A percentile compares a stretch with the other conserved stretches of the same genome.
These are phyloP conservation scores for Isoperla grammatica DNA, from an alignment of 2,888 invertebrate species.

Conservation along the genomic window DNA sequence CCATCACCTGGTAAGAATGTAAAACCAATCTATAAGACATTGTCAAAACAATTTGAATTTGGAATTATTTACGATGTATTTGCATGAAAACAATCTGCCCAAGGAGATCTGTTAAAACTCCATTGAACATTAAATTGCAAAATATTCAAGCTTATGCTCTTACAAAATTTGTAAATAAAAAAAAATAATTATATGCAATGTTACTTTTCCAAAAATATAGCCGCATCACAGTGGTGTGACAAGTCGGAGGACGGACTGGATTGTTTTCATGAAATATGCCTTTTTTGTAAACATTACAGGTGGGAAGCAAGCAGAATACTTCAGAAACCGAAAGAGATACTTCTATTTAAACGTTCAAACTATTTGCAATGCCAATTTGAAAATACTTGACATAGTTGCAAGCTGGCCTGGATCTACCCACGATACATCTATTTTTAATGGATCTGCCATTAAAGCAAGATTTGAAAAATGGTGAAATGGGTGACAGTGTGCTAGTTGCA, in stretches of 20 bases:
- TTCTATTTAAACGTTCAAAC: conserved; percentile 10
- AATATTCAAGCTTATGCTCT: too few relatives aligned
- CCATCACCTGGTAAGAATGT: conserved; percentile 20
- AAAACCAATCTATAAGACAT: neutral
- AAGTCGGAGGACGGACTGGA: too few relatives aligned
- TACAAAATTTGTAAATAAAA: neutral
- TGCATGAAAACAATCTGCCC: too few relatives aligned
- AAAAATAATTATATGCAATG: neutral
- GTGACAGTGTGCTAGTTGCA: conserved; percentile 9
- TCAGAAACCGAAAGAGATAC: conserved; percentile 19
- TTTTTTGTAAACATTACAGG: too few relatives aligned
- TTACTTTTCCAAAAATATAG: too few relatives aligned
- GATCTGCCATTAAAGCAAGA: conserved; percentile 2
- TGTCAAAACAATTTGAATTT: too few relatives aligned
- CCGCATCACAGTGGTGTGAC: too few relatives aligned
- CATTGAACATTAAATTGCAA: too few relatives aligned
- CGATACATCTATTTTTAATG: conserved; percentile 8
- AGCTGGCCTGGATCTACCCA: conserved; percentile 7
- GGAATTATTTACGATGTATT: neutral
- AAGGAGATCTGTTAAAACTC: too few relatives aligned
- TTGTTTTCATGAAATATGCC: too few relatives aligned
- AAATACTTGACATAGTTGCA: conserved; percentile 11
- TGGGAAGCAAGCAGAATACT: conserved; percentile 5
- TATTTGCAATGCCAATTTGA: neutral
- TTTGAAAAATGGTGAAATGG: conserved; percentile 8